These are phyloP conservation scores for Drosophila sulfurigaster DNA, from an alignment of 1,140 invertebrate genomes.

Conservation along the genomic window DNA sequence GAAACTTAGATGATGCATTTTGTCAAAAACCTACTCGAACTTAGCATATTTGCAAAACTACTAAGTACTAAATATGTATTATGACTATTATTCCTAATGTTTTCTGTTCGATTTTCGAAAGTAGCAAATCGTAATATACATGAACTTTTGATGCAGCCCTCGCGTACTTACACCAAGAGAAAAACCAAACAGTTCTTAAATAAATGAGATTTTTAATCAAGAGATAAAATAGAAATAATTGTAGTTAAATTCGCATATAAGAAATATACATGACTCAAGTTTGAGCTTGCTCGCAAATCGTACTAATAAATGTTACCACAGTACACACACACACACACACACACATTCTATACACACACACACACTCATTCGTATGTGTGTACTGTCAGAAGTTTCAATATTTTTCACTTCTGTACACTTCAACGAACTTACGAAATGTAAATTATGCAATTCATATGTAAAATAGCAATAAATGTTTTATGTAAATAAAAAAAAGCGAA, in stretches of 20 bases:
- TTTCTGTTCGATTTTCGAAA: neutral
- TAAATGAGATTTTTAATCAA: neutral
- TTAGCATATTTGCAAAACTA: neutral
- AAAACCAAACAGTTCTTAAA: no score
- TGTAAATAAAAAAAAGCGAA: conserved; percentile 33
- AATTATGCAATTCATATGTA: conserved; percentile 42
- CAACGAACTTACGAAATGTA: conserved; percentile 47
- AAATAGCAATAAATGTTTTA: conserved; percentile 52
- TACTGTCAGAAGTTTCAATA: conserved; percentile 28
- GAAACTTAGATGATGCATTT: neutral
- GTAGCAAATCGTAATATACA: neutral
- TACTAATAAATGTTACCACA: no score
- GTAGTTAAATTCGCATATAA: conserved; percentile 18
- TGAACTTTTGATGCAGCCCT: neutral
- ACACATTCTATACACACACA: conserved; percentile 10
- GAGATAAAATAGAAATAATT: neutral
- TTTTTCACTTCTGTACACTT: conserved; percentile 41
- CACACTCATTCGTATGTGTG: conserved; percentile 9
- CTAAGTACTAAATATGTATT: conserved; percentile 1
- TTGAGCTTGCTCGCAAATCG: no score
- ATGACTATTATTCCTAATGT: neutral
- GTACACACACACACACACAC: conserved; percentile 14
- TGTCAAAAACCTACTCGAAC: no score
- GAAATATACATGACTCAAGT: neutral
- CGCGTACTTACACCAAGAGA: neutral